Conservation (phyloP, 2,888 invertebrate species). For the Drosophila macrospina region DNA sequence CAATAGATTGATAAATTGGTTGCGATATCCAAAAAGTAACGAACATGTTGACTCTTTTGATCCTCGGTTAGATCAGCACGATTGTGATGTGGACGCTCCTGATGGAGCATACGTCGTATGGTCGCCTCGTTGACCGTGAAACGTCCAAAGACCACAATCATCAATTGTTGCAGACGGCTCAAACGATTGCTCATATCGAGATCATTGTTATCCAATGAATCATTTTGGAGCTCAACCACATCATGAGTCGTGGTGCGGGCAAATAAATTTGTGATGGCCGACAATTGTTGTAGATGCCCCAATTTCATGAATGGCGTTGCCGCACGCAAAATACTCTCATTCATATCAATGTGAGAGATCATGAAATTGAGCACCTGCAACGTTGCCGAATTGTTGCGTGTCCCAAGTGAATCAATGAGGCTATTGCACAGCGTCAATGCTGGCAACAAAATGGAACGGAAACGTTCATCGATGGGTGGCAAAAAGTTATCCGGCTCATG, state of each 20-base stretch:
- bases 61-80: slow-evolving; percentile 36
- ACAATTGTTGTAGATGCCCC: slow-evolving; percentile 90
- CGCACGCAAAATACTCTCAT: slow-evolving; percentile 91
- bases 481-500: slow-evolving; percentile 85
- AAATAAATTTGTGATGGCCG: slow-evolving; percentile 91
- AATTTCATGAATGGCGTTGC: slow-evolving; percentile 89
- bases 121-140: slow-evolving; percentile 87
- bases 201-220: slow-evolving; percentile 20
- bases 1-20: slow-evolving; percentile 90
- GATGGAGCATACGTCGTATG: slow-evolving; percentile 80
- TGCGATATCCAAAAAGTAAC: slow-evolving; percentile 88
- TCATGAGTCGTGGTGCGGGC: slow-evolving; percentile 88
- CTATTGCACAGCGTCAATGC: slow-evolving; percentile 93
- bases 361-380: slow-evolving; percentile 93
- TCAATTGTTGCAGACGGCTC: slow-evolving; percentile 90
- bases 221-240: slow-evolving; percentile 26
- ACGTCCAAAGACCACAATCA: slow-evolving; percentile 90
- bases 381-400: slow-evolving; percentile 93
- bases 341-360: slow-evolving; percentile 92
- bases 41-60: slow-evolving; percentile 85
- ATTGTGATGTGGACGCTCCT: slow-evolving; percentile 55
- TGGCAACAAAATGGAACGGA: slow-evolving; percentile 93
- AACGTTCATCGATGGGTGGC: slow-evolving; percentile 89
- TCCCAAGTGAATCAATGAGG: slow-evolving; percentile 92
- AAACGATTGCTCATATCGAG: slow-evolving; percentile 80